These are phyloP conservation scores for Oryzias dopingdopingensis DNA, from an alignment of 2,797 vertebrate species.

Conservation along the genomic window DNA sequence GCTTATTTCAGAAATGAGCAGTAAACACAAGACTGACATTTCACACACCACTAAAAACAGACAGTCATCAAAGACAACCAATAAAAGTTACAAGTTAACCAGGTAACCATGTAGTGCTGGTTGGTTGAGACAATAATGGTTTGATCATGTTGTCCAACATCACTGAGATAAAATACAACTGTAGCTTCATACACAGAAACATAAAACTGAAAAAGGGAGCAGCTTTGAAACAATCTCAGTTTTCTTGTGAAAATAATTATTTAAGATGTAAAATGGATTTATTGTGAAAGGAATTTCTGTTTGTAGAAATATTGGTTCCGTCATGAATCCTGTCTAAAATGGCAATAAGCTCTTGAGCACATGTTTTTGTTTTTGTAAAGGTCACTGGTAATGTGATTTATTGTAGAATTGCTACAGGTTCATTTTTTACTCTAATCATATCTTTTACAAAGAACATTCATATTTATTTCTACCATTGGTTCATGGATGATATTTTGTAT, in stretches of 20 bases:
- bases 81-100: conserved; percentile 46
- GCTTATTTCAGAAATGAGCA: conserved; percentile 24
- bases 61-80: conserved; percentile 54
- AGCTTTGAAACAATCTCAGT: conserved; percentile 35
- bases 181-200: conserved; percentile 38
- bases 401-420: conserved; percentile 44
- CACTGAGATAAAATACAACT: conserved; percentile 44
- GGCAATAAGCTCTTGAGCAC: conserved; percentile 42
- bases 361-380: conserved; percentile 53
- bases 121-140: conserved; percentile 49
- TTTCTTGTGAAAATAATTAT: conserved; percentile 52
- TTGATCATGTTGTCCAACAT: conserved; percentile 45
- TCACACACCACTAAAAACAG: conserved; percentile 43
- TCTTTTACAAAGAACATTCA: conserved; percentile 3
- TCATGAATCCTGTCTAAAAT: conserved; percentile 37
- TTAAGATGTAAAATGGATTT: conserved; percentile 64
- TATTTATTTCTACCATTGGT: background rate
- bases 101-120: conserved; percentile 27
- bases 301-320: conserved; percentile 56
- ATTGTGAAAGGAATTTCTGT: conserved; percentile 43
- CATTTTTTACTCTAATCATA: conserved; percentile 45
- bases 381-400: conserved; percentile 55
- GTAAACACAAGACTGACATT: conserved; percentile 45
- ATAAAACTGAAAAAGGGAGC: conserved; percentile 22
- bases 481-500: background rate